Base-by-base conservation (phyloP, 2,888 invertebrate species). In the Pterobdella sp. region DNA sequence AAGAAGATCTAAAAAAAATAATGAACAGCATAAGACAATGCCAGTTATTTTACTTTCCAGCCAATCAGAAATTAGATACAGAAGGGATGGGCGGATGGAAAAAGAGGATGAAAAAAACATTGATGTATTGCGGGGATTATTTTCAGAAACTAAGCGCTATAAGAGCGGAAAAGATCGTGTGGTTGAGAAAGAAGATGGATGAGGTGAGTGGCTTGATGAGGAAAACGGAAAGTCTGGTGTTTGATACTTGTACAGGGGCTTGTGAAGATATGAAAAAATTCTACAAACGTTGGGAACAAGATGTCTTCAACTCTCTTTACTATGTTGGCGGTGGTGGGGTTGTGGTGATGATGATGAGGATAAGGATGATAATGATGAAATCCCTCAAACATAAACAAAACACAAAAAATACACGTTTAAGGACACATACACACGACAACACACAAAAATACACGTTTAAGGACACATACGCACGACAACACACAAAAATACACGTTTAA, bases 151-250 rank as follows among this genome's bases (percentile, higher is more conserved):
- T 94, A 75, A 89, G 90, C 74, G 85, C 86, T 37, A 87, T 88
- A 74, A 87, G 93, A 0, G 87, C 88, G 0, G 88, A 89, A 73
- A 88, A 90, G 68, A 85, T 90, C 4, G 88, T 89, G 1, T 84
- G 86, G 3, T 87, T 94, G 81, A 86, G 88, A 0, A 88, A 88
- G 69, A 87, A 89, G n/a, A 92, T 92, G 81, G 88, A 89, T 66
- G 90, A 90, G 0, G 86, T 92, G 65, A 90, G 91, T 0, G 92
- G 93, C 0, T 88, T 92, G 73, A 85, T 94, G 22, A 89, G 90
- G 79, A 94, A 94, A 84, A 83, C 94, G 76, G 94, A 94, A 84
- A 90, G 90, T 76, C 84, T 94, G 49, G 90, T 93, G 0, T 87
- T 92, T 31, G 89, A 90, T 75, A 89, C 90, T 0, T 90, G 90